phyloP scores from a whole-genome alignment of 2,888 invertebrate species.

The Timandra comae region DNA sequence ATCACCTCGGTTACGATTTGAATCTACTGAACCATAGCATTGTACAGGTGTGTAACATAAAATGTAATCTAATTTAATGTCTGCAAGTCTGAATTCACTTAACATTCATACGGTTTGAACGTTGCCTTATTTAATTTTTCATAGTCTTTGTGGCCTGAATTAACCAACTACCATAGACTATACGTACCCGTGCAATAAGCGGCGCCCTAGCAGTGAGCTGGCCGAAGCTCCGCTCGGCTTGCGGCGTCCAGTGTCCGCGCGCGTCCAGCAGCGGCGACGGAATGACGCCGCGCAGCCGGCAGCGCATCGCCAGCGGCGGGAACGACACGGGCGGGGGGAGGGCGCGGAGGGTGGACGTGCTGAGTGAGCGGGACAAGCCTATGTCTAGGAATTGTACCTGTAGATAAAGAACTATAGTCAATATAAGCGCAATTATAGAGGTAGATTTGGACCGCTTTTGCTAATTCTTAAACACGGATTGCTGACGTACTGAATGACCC shows the following conservation, averaged over 20 bases:
- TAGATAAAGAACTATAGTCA: too few species aligned
- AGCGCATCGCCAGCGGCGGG: constrained; percentile 79
- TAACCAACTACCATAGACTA: background rate
- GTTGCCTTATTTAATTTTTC: background rate
- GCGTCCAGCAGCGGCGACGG: constrained; percentile 79
- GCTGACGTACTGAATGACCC: too few species aligned
- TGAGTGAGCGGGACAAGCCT: too few species aligned
- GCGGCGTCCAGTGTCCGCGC: constrained; percentile 79
- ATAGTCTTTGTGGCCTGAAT: background rate
- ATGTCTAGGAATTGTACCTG: constrained; percentile 88
- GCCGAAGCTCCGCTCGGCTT: constrained; percentile 73
- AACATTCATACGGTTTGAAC: background rate
- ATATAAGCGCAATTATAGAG: too few species aligned
- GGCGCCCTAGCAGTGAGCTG: constrained; percentile 39
- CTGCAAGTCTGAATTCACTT: background rate
- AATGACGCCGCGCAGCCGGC: constrained; percentile 81
- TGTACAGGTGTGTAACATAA: too few species aligned
- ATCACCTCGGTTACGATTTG: too few species aligned
- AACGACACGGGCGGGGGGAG: constrained; percentile 58
- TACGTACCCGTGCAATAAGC: constrained; percentile 65
- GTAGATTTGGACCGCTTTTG: too few species aligned
- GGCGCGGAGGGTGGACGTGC: too few species aligned
- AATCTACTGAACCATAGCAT: too few species aligned
- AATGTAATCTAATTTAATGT: too few species aligned
- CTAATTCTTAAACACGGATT: too few species aligned